Conservation (phyloP, 2,113 vertebrate species). For the Gnathonemus longibarbis region DNA sequence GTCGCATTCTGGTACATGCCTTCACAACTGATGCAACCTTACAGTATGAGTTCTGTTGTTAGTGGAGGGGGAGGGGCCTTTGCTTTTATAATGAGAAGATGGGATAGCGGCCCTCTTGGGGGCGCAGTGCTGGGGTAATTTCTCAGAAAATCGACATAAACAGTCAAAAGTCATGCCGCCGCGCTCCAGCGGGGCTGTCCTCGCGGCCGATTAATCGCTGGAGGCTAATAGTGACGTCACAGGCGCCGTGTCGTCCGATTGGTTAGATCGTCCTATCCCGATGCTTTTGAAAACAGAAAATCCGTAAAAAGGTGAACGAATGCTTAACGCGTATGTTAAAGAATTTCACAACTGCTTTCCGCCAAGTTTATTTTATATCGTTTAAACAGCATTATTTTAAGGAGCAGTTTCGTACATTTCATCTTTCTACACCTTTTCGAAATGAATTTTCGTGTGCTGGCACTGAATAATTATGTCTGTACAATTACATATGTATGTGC, state of each 20-base stretch:
- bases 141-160: background rate
- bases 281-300: background rate
- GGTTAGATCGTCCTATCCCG: background rate
- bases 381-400: background rate
- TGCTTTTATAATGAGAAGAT: background rate
- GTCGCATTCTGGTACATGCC: background rate
- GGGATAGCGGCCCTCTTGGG: background rate
- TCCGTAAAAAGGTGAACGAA: background rate
- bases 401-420: background rate
- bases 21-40: conserved; percentile 9
- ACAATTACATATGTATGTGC: background rate
- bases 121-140: background rate
- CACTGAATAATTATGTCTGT: background rate
- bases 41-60: conserved; percentile 8
- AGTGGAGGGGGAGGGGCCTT: conserved; percentile 15
- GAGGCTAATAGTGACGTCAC: background rate
- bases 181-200: background rate
- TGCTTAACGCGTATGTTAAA: background rate
- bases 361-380: background rate
- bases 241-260: background rate
- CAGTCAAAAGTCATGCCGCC: background rate
- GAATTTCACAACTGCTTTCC: background rate
- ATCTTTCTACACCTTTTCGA: background rate
- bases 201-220: background rate
- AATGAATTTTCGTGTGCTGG: background rate